phyloP scores from a whole-genome alignment of 2,888 invertebrate species.

The Monopis laevigella region DNA sequence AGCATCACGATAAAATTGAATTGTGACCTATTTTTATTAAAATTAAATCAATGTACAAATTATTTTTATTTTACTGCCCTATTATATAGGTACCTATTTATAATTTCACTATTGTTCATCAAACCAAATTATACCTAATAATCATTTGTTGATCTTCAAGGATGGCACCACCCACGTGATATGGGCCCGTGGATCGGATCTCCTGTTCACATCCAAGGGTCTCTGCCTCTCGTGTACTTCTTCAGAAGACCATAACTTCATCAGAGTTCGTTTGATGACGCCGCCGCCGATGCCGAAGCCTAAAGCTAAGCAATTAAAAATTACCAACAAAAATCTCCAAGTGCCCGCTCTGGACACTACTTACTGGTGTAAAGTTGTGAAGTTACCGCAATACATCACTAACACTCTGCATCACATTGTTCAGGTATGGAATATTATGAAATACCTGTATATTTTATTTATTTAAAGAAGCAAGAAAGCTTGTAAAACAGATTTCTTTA shows the following conservation, averaged over 20 bases:
- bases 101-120: neutral
- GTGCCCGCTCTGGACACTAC: slow-evolving; percentile 91
- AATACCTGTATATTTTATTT: neutral
- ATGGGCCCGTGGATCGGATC: slow-evolving; percentile 84
- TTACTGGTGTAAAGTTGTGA: slow-evolving; percentile 94
- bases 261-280: slow-evolving; percentile 74
- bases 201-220: slow-evolving; percentile 73
- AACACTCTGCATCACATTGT: slow-evolving; percentile 81
- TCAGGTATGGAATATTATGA: slow-evolving; percentile 50
- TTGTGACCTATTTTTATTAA: too few species aligned
- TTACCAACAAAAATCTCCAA: slow-evolving; percentile 71
- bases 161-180: slow-evolving; percentile 90
- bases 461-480: neutral
- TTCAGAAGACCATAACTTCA: slow-evolving; percentile 73
- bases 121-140: neutral
- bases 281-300: slow-evolving; percentile 43
- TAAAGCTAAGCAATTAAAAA: slow-evolving; percentile 65
- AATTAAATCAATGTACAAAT: too few species aligned
- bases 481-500: too few species aligned
- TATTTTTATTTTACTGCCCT: too few species aligned
- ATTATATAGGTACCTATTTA: too few species aligned
- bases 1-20: too few species aligned
- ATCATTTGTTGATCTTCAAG: slow-evolving; percentile 46
- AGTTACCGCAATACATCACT: slow-evolving; percentile 74
- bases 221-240: slow-evolving; percentile 66